These are phyloP conservation scores for Amniataba percoides DNA, from an alignment of 2,797 vertebrate species.

Conservation along the genomic window DNA sequence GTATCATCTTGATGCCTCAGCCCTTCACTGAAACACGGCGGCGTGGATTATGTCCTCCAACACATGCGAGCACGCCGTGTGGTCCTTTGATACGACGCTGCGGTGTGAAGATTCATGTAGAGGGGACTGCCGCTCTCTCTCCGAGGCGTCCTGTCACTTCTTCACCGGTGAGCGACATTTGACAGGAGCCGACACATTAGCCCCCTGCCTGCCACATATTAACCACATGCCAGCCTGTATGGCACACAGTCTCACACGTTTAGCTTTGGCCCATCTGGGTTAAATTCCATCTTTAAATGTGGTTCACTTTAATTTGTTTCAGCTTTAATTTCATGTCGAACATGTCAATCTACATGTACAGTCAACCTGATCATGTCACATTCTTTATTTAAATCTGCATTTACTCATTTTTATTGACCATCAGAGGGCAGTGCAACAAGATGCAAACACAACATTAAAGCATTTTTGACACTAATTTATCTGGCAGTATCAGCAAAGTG, in stretches of 20 bases:
- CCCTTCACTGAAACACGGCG: neutral
- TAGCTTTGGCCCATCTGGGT: neutral
- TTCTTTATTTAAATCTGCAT: neutral
- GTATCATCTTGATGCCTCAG: neutral
- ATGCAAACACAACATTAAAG: neutral
- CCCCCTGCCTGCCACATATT: conserved; percentile 44
- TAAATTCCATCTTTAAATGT: neutral
- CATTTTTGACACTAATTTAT: neutral
- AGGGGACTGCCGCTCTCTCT: conserved; percentile 43
- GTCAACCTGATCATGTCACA: neutral
- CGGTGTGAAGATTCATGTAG: conserved; percentile 40
- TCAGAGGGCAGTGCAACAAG: neutral
- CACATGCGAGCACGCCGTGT: conserved; percentile 18
- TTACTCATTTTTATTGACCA: neutral
- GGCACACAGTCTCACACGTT: conserved; percentile 1
- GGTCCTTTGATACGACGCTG: conserved; percentile 27
- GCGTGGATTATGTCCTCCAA: neutral
- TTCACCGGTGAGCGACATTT: conserved; percentile 50
- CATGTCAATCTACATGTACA: neutral
- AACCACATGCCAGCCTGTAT: conserved; percentile 25
- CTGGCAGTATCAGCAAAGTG: neutral
- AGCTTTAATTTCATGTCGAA: neutral
- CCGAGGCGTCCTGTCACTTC: conserved; percentile 33
- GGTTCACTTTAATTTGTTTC: neutral
- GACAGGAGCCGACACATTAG: conserved; percentile 53